Conservation (phyloP, 1,140 invertebrate genomes). For the Lethrus apterus region DNA sequence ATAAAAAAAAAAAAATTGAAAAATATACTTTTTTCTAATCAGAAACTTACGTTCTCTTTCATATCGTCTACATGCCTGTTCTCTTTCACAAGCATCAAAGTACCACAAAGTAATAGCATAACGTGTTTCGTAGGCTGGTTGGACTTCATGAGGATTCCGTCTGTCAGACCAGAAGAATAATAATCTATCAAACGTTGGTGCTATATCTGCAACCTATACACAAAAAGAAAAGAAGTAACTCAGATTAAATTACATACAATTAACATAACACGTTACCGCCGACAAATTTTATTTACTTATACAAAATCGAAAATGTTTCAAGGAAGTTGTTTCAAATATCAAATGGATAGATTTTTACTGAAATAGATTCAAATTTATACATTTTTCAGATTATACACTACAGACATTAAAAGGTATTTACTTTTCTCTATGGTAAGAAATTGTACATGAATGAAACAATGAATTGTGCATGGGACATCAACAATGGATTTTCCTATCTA, state of each 20-base stretch:
- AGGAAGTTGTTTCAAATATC: too few relatives aligned
- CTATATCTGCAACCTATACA: conserved; percentile 78
- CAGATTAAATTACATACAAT: neutral
- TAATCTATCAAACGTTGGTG: conserved; percentile 86
- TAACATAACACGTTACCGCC: too few relatives aligned
- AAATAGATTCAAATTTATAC: too few relatives aligned
- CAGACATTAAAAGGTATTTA: too few relatives aligned
- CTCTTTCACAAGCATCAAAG: conserved; percentile 80
- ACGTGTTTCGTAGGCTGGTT: conserved; percentile 79
- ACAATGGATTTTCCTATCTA: too few relatives aligned
- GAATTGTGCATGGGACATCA: too few relatives aligned
- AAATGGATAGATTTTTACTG: too few relatives aligned
- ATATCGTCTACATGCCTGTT: conserved; percentile 60
- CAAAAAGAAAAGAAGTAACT: conserved; percentile 14
- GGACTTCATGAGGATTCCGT: conserved; percentile 94
- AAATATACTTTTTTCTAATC: neutral
- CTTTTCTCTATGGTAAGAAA: too few relatives aligned
- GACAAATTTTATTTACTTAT: too few relatives aligned
- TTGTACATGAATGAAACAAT: too few relatives aligned
- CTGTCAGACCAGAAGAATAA: conserved; percentile 97
- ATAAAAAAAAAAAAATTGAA: neutral
- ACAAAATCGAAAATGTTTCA: too few relatives aligned
- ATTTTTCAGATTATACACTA: too few relatives aligned
- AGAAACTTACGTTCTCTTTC: conserved; percentile 49
- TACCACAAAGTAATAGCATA: conserved; percentile 97